These are phyloP conservation scores for Linurgus olivaceus DNA, from an alignment of 2,797 vertebrate species.

Conservation along the genomic window DNA sequence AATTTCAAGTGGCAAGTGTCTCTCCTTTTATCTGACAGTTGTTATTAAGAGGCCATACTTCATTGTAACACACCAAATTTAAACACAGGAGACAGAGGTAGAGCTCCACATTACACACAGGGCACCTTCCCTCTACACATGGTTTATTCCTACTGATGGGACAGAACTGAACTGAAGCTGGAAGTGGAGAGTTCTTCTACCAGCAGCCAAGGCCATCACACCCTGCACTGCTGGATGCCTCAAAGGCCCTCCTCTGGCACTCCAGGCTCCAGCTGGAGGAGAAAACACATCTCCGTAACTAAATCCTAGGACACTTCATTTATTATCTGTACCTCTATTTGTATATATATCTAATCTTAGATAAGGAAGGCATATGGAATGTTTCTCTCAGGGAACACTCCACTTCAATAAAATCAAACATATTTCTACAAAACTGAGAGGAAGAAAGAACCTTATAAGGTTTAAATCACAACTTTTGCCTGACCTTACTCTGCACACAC, in stretches of 20 bases:
- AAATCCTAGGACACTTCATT: background rate
- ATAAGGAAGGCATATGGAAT: background rate
- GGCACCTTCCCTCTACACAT: background rate
- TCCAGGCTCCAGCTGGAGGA: background rate
- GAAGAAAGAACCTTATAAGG: background rate
- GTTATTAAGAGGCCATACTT: constrained; percentile 54
- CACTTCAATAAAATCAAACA: background rate
- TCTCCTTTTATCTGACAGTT: constrained; percentile 72
- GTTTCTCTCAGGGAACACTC: background rate
- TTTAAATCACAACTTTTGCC: background rate
- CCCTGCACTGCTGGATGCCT: background rate
- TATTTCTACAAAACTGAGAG: background rate
- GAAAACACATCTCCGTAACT: background rate
- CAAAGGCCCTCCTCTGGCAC: background rate
- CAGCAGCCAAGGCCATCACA: background rate
- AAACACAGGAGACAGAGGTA: constrained; percentile 36
- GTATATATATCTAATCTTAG: background rate
- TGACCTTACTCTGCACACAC: background rate
- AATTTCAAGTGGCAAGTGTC: constrained; percentile 64
- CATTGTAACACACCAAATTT: constrained; percentile 34
- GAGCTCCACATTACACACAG: background rate
- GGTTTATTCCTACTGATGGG: background rate
- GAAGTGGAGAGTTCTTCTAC: background rate
- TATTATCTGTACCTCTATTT: background rate
- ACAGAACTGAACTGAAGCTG: background rate